These are phyloP conservation scores for Mallotus villosus DNA, from an alignment of 2,797 vertebrate genomes.

Conservation along the genomic window DNA sequence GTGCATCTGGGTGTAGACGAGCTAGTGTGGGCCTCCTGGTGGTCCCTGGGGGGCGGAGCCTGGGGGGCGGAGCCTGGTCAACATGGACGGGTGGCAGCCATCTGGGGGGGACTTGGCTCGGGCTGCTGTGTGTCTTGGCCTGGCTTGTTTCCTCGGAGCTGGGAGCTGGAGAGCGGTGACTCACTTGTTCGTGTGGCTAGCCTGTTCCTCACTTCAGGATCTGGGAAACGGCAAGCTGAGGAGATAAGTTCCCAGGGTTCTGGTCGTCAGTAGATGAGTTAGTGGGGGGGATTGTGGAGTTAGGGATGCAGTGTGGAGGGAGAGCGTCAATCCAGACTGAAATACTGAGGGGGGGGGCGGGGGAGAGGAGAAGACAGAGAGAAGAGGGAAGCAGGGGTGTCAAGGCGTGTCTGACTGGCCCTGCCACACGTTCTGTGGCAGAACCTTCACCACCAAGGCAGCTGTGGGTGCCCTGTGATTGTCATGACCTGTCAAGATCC, in stretches of 20 bases:
- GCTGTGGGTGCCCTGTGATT: slow-evolving; percentile 57
- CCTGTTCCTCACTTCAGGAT: slow-evolving; percentile 20
- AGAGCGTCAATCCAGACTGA: slow-evolving; percentile 7
- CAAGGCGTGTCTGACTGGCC: slow-evolving; percentile 54
- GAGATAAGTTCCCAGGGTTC: neutral
- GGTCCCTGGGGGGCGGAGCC: neutral
- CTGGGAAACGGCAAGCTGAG: neutral
- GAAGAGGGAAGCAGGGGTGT: slow-evolving; percentile 21
- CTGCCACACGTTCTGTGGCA: slow-evolving; percentile 51
- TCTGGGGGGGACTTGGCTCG: slow-evolving; percentile 56
- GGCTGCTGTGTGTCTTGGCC: slow-evolving; percentile 61
- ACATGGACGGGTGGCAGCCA: slow-evolving; percentile 58
- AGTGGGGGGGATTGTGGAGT: slow-evolving; percentile 13
- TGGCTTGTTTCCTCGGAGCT: slow-evolving; percentile 34
- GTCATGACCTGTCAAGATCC: slow-evolving; percentile 64
- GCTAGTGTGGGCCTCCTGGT: slow-evolving; percentile 47
- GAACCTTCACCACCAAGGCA: slow-evolving; percentile 67
- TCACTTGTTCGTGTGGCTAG: slow-evolving; percentile 34
- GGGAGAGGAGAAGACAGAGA: slow-evolving; percentile 25
- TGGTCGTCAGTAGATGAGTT: slow-evolving; percentile 10
- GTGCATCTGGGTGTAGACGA: neutral
- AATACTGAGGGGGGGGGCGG: slow-evolving; percentile 7
- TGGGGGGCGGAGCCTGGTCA: slow-evolving; percentile 50
- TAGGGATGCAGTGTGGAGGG: slow-evolving; percentile 14
- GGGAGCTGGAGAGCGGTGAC: slow-evolving; percentile 24